Evolutionary conservation across 2,113 vertebrate genomes (phyloP).

Genomic region (Urocolius indicus): DNA sequence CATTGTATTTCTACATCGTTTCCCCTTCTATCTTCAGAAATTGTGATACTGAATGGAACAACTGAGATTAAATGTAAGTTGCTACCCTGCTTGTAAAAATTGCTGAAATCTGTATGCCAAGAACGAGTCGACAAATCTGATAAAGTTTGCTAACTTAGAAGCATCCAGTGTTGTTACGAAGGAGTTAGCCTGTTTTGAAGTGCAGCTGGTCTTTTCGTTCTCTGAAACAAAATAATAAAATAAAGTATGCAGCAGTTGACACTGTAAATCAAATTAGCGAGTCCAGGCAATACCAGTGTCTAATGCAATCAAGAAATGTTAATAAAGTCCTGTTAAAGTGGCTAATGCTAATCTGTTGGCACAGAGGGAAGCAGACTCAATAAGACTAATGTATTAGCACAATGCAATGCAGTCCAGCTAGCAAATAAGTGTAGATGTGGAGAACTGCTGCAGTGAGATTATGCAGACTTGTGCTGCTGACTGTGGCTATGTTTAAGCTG

Average conservation of each 20-base stretch:
- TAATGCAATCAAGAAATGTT: slow-evolving; percentile 56
- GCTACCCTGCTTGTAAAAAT: neutral
- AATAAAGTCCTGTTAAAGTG: slow-evolving; percentile 34
- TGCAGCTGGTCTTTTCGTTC: neutral
- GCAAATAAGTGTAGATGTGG: neutral
- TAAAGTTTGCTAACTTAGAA: neutral
- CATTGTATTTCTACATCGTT: neutral
- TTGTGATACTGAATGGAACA: neutral
- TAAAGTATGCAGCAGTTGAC: neutral
- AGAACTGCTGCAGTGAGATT: neutral
- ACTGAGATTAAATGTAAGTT: neutral
- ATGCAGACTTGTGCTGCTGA: neutral
- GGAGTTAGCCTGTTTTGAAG: neutral
- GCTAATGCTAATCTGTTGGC: slow-evolving; percentile 4
- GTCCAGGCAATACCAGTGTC: neutral
- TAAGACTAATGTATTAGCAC: neutral
- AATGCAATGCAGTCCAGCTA: neutral
- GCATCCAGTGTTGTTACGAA: neutral
- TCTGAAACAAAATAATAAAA: slow-evolving; percentile 13
- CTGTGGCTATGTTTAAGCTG: neutral
- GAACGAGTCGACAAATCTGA: neutral
- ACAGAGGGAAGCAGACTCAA: neutral
- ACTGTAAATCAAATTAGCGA: slow-evolving; percentile 29
- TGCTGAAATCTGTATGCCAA: neutral
- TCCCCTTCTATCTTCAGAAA: neutral